phyloP scores from a whole-genome alignment of 2,888 invertebrate species.

The Eilema caniola region DNA sequence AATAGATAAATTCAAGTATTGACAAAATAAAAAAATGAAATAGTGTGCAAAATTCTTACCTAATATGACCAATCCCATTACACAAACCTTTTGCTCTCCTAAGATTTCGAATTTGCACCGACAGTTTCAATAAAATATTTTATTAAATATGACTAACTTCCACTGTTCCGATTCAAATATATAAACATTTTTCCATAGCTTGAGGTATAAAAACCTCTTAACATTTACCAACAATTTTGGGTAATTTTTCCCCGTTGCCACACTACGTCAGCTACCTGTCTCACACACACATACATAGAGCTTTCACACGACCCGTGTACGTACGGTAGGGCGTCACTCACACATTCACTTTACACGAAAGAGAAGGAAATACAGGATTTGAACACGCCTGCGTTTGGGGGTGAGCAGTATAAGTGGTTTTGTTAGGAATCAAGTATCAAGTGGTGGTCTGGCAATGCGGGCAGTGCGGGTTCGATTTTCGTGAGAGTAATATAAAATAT shows the following conservation, averaged over 20 bases:
- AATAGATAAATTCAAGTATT: too few relatives aligned
- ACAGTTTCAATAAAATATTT: too few relatives aligned
- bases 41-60: too few relatives aligned
- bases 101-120: too few relatives aligned
- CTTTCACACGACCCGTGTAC: slow-evolving; percentile 61
- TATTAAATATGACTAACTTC: too few relatives aligned
- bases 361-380: slow-evolving; percentile 36
- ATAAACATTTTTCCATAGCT: too few relatives aligned
- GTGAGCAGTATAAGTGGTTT: slow-evolving; percentile 18
- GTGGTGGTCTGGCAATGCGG: slow-evolving; percentile 6
- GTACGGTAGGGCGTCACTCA: slow-evolving; percentile 59
- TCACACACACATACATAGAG: slow-evolving; percentile 61
- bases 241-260: slow-evolving; percentile 27
- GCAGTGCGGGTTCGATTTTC: slow-evolving; percentile 32
- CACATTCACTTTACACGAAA: slow-evolving; percentile 36
- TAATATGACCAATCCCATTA: too few relatives aligned
- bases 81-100: too few relatives aligned
- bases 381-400: slow-evolving; percentile 23
- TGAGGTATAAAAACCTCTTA: not conserved
- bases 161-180: too few relatives aligned
- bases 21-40: too few relatives aligned
- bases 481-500: slow-evolving; percentile 4
- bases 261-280: slow-evolving; percentile 58
- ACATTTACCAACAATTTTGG: slow-evolving; percentile 32
- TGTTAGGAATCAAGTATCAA: slow-evolving; percentile 18